Evolutionary conservation across 1,140 invertebrate species (phyloP), one percentile per base, ranked within the genome.

Genomic region (Notospermus geniculatus): DNA sequence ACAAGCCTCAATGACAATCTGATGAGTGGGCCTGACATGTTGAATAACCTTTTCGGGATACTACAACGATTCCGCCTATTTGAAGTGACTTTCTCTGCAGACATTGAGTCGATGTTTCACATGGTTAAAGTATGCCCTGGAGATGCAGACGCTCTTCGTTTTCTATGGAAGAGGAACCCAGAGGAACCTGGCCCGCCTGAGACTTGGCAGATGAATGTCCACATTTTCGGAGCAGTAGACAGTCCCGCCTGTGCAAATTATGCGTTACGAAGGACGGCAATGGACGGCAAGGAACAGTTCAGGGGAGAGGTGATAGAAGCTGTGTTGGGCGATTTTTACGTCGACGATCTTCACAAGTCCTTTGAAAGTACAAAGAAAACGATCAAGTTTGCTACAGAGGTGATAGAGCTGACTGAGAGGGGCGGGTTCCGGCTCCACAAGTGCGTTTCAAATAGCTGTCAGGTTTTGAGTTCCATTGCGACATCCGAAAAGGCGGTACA

Each of bases 41-140:
- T 46, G 22, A 52, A 58, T 22, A 43, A 11, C 13, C 17, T 53
- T n/a, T 28, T 52, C 13, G 41, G 43, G 7, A 45, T 63, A 15
- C 19, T 63, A 7, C n/a, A 63, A 4, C 36, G 60, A 57, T 63
- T 63, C 56, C 50, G 67, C 28, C 43, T 52, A 39, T 53, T 63
- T 13, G 23, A 27, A 13, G 28, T 58, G 15, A 53, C 57, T 2
- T 11, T 66, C 9, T 23, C 57, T 4, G 67, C 39, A 17, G 62
- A 69, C 30, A 61, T 69, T 23, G 46, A 69, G 50, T 28, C 55
- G 2, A 65, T 65, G 63, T 68, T 65, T 39, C 50, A 63, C 27
- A 54, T 58, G 46, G 64, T 69, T 2, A 60, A 62, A 27, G 64
- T 66, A 2, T 53, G 57, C 25, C 7, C 1, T 25, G 19, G n/a